Evolutionary conservation across 2,113 vertebrate species (phyloP).

Genomic region (Globicephala melas): DNA sequence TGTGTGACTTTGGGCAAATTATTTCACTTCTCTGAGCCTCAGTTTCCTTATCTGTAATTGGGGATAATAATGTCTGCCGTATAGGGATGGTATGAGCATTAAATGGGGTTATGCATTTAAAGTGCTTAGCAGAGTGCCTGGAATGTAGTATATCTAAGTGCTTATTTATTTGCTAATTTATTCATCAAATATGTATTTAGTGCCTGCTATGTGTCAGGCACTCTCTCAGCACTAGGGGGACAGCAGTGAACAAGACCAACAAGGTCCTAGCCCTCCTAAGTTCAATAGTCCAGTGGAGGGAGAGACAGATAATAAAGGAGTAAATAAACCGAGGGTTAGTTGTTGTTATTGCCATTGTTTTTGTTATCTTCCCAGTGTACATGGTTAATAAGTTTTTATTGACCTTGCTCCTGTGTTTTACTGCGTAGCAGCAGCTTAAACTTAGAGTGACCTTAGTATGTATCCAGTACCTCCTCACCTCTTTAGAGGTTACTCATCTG

Average conservation of each 20-base stretch:
- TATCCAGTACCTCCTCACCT: neutral
- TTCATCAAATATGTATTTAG: neutral
- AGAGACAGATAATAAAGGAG: neutral
- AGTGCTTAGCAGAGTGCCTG: neutral
- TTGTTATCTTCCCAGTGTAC: neutral
- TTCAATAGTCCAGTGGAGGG: neutral
- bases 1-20: neutral
- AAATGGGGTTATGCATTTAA: neutral
- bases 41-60: neutral
- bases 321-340: neutral
- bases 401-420: neutral
- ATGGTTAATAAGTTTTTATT: neutral
- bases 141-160: neutral
- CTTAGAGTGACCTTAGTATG: neutral
- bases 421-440: neutral
- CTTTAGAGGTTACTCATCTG: neutral
- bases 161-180: neutral
- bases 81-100: neutral
- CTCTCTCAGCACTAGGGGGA: neutral
- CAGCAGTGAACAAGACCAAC: neutral
- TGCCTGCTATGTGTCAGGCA: neutral
- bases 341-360: neutral
- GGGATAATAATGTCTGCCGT: neutral
- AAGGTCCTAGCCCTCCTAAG: neutral
- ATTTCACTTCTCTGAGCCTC: neutral